Evolutionary conservation across 2,888 invertebrate species (phyloP).

Genomic region (Diarsia mendica): DNA sequence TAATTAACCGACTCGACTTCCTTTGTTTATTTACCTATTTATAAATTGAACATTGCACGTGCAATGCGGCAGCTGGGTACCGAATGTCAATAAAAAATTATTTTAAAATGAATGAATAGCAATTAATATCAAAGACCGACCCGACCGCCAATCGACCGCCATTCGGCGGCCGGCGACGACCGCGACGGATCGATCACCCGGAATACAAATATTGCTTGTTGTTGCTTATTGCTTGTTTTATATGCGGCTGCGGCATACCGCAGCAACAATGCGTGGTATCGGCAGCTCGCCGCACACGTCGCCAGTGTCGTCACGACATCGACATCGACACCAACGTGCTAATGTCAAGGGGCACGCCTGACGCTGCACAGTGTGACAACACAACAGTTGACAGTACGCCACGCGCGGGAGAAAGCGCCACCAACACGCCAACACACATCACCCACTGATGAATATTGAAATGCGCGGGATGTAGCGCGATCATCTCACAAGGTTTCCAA

Average conservation of each 20-base stretch:
- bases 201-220: neutral
- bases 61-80: neutral
- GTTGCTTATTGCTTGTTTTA: too few relatives aligned
- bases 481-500: constrained; percentile 27
- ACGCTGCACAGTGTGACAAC: too few relatives aligned
- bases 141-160: neutral
- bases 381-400: too few relatives aligned
- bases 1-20: too few relatives aligned
- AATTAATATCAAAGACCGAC: too few relatives aligned
- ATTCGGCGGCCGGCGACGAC: too few relatives aligned
- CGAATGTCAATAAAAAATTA: neutral
- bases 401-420: constrained; percentile 43
- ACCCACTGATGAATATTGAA: constrained; percentile 43
- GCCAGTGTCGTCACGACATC: too few relatives aligned
- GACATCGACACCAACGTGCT: too few relatives aligned
- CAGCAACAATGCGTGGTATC: neutral
- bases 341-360: constrained; percentile 40
- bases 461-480: constrained; percentile 31
- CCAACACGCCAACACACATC: too few relatives aligned
- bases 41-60: neutral
- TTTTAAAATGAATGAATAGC: too few relatives aligned
- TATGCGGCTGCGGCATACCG: neutral
- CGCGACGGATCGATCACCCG: neutral
- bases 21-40: too few relatives aligned
- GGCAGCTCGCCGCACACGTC: neutral